These are phyloP conservation scores for Apamea monoglypha DNA, from an alignment of 2,888 invertebrate genomes.

Conservation along the genomic window DNA sequence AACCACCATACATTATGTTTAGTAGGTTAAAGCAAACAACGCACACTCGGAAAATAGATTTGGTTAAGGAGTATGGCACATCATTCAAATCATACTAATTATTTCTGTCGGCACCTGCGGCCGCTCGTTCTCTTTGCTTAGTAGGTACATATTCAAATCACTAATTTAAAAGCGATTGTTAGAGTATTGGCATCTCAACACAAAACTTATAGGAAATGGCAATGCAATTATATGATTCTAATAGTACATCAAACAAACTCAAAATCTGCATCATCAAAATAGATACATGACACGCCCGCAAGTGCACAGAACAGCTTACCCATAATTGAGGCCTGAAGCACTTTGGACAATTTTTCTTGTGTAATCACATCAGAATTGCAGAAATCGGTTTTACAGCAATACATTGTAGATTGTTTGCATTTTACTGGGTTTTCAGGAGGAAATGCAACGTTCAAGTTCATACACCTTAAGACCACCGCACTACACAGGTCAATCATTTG, in stretches of 20 bases:
- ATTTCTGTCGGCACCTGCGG: conserved; percentile 68
- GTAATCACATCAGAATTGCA: conserved; percentile 86
- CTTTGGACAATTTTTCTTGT: conserved; percentile 80
- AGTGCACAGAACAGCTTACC: conserved; percentile 85
- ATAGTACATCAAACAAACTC: conserved; percentile 88
- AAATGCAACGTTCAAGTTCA: conserved; percentile 86
- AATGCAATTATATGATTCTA: conserved; percentile 87
- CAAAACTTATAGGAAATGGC: conserved; percentile 86
- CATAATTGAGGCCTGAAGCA: conserved; percentile 76
- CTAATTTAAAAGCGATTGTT: conserved; percentile 89
- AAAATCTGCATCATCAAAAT: conserved; percentile 83
- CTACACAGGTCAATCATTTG: conserved; percentile 84
- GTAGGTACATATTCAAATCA: conserved; percentile 87
- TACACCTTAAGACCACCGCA: conserved; percentile 90
- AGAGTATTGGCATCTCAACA: conserved; percentile 89
- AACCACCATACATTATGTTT: conserved; percentile 90
- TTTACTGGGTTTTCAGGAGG: conserved; percentile 88
- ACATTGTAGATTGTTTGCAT: conserved; percentile 83
- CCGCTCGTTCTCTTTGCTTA: conserved; percentile 80
- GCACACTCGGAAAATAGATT: conserved; percentile 87
- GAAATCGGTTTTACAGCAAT: conserved; percentile 86
- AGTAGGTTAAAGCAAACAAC: conserved; percentile 91
- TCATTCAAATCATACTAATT: conserved; percentile 86
- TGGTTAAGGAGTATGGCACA: conserved; percentile 86
- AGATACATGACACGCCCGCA: conserved; percentile 81